A percentile compares a stretch with the other conserved stretches of the same genome.
These are phyloP conservation scores for Mizuhopecten yessoensis DNA, from an alignment of 1,140 invertebrate genomes.

Conservation along the genomic window DNA sequence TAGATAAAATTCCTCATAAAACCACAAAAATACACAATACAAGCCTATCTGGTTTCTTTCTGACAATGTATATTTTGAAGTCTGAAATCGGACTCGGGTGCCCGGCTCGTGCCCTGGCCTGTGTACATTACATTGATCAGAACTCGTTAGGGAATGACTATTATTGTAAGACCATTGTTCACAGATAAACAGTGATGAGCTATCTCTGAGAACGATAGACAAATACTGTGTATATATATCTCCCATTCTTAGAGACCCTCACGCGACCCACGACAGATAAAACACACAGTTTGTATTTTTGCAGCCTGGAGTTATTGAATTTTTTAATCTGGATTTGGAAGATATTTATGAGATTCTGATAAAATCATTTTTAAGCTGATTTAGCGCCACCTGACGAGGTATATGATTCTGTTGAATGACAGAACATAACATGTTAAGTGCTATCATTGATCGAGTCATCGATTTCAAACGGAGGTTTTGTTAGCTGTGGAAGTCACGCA, in stretches of 20 bases:
- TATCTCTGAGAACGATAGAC: background rate
- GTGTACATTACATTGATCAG: background rate
- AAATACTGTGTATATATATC: background rate
- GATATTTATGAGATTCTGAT: slow-evolving; percentile 39
- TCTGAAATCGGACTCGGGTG: slow-evolving; percentile 12
- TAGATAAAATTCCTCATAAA: slow-evolving; percentile 34
- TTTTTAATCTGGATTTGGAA: slow-evolving; percentile 22
- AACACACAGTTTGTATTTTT: background rate
- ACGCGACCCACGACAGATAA: background rate
- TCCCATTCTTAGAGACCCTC: background rate
- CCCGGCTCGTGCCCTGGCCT: background rate
- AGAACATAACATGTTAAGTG: slow-evolving; percentile 33
- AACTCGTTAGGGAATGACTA: background rate
- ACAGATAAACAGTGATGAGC: background rate
- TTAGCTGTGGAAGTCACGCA: slow-evolving; percentile 23
- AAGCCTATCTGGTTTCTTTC: background rate
- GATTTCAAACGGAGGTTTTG: slow-evolving; percentile 33
- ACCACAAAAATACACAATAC: background rate
- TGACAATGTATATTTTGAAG: background rate
- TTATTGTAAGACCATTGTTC: background rate
- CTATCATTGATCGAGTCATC: slow-evolving; percentile 32
- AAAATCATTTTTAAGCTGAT: slow-evolving; percentile 35
- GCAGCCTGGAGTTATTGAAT: background rate
- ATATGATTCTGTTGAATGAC: background rate
- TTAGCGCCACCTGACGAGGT: slow-evolving; percentile 18